Evolutionary conservation across 2,888 invertebrate species (phyloP), one percentile per base, ranked within the genome.

Genomic region (Morinoia aosen): DNA sequence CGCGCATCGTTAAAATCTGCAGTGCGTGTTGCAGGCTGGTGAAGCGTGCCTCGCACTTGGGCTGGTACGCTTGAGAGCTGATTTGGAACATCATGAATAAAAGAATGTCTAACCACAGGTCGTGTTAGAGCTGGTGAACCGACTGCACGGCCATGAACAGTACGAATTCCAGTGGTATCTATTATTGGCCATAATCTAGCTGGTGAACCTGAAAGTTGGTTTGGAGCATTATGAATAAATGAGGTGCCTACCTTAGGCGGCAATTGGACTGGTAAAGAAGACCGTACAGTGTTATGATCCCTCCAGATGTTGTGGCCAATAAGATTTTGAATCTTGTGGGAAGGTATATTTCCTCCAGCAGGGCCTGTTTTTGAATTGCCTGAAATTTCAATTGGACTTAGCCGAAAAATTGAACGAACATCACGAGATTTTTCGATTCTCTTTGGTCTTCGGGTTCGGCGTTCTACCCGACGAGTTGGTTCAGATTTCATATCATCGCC

Each of bases 151-250:
- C 76, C 33, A 76, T 3, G 76, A 76, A 76, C 76, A 76, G 19
- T 76, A 19, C 76, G 76, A 33, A 76, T 8, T 2, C 76, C 76
- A 76, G 76, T 25, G 25, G 76, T 76, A 76, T 76, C 33, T 76
- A 76, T 33, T 19, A 76, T 7, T 19, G 76, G 76, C 33, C 76
- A 25, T 76, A 76, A 76, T 76, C 76, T 76, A 1, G 33, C 76
- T 76, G 76, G 76, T 76, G 76, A 76, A 16, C 76, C 76, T 76
- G 76, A 76, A 25, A 76, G 76, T 76, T 90, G 90, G 48, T 90
- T 90, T 5, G 40, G 40, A 90, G 19, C 33, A 2, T 90, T 16
- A 90, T 90, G 39, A 40, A 90, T 40, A 48, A 90, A 39, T 8
- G 90, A 48, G 7, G 90, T 48, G 90, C 39, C 90, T 39, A 48